These are phyloP conservation scores for Malurus cyaneus DNA, from an alignment of 2,113 vertebrate species.

Conservation along the genomic window DNA sequence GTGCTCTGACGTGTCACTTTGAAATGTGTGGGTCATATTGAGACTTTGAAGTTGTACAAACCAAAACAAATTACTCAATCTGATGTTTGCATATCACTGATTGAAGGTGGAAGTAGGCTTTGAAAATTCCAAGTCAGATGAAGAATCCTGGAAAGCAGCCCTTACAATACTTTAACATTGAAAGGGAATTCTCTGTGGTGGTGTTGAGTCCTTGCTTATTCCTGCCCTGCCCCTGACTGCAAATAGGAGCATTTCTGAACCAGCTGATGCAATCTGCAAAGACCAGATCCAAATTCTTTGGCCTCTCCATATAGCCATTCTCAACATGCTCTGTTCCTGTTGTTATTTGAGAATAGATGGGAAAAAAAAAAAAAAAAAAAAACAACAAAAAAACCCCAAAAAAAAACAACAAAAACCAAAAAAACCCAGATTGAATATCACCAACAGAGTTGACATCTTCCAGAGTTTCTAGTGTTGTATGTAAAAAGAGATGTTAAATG, in stretches of 20 bases:
- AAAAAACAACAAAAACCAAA: too few species aligned
- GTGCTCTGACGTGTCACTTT: background rate
- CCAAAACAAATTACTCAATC: fast-evolving
- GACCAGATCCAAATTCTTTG: background rate
- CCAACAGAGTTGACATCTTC: background rate
- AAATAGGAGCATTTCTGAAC: background rate
- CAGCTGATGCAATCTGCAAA: background rate
- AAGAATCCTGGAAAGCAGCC: background rate
- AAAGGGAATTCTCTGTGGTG: background rate
- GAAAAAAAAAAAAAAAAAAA: background rate
- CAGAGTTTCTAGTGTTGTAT: background rate
- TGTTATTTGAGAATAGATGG: background rate
- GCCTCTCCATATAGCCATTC: background rate
- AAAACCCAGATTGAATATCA: background rate
- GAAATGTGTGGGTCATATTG: background rate
- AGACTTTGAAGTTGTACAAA: background rate
- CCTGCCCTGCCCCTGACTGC: background rate
- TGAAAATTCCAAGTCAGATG: background rate
- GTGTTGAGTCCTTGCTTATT: background rate
- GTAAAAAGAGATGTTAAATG: background rate
- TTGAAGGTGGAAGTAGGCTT: background rate
- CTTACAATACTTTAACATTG: background rate
- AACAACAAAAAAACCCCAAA: too few species aligned
- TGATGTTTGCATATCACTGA: background rate
- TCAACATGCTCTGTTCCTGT: background rate